Conservation (phyloP, 2,888 invertebrate genomes). For the Notodonta ziczac region DNA sequence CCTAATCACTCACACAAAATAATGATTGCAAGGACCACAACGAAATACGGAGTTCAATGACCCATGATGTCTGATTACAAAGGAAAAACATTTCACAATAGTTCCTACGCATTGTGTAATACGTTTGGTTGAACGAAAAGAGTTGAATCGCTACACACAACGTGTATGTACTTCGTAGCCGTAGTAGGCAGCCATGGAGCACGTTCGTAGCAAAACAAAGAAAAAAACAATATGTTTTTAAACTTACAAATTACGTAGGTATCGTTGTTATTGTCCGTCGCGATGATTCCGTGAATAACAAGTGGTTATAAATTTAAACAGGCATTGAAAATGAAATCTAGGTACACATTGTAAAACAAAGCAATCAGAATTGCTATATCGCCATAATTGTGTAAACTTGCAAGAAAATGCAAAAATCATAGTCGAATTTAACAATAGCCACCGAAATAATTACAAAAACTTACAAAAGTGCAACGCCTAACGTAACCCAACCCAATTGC, state of each 20-base stretch:
- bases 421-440: slow-evolving; percentile 6
- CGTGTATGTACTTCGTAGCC: background rate
- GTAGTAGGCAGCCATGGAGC: background rate
- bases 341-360: slow-evolving; percentile 1
- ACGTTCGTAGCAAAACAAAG: background rate
- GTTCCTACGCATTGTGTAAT: background rate
- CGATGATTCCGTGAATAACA: background rate
- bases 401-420: slow-evolving; percentile 6
- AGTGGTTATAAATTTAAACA: background rate
- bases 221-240: slow-evolving; percentile 5
- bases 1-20: background rate
- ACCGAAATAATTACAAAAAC: slow-evolving; percentile 5
- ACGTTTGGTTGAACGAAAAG: background rate
- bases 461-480: slow-evolving; percentile 5
- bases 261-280: background rate
- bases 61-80: background rate
- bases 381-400: slow-evolving; percentile 3
- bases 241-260: background rate
- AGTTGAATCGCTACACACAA: background rate
- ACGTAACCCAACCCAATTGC: slow-evolving; percentile 19
- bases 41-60: slow-evolving; percentile 1
- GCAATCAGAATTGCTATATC: background rate
- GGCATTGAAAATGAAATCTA: background rate
- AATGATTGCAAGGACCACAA: background rate
- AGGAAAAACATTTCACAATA: background rate